Evolutionary conservation across 1,140 invertebrate species (phyloP), one percentile per base, ranked within the genome.

Genomic region (Thaumatotibia leucotreta): DNA sequence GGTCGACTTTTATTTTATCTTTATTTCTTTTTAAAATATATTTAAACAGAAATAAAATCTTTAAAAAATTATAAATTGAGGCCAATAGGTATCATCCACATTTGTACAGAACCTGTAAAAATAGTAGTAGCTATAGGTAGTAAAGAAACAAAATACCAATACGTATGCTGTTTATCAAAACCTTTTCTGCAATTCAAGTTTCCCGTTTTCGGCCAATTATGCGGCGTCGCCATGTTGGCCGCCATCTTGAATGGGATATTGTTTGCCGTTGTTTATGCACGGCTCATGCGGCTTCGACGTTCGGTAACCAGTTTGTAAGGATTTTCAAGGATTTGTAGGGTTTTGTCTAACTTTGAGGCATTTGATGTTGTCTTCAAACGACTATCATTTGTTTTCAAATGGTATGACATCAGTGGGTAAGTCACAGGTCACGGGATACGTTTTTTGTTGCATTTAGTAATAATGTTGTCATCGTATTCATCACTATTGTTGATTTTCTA

Each of bases 231-330:
- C 52, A 27, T 58, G 52, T 58, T 27, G 52, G n/a, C 24, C 24
- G 52, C 52, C 52, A 58, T 58, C 52, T 58, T 58, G 52, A 27
- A 58, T 27, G 52, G 52, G 52, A 58, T 29, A 58, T 58, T 29
- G 52, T 58, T 58, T 58, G 0, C 52, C 52, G 52, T 58, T 58
- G 24, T 58, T 58, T 58, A 58, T 58, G 52, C 52, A 24, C 39
- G 24, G 23, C 27, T 58, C 52, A 29, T 14, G 50, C 50, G 50
- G 50, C 50, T 39, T 39, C 35, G 35, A 14, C 35, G 3, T n/a
- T 39, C 17, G 39, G 14, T n/a, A 45, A 45, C 39, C 24, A 52
- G 50, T 24, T 52, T 52, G 50, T 52, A 11, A 8, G 52, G 52
- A 29, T 58, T 27, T n/a, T 20, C 52, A 4, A 11, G 52, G 52